Evolutionary conservation across 2,113 vertebrate genomes (phyloP).

Genomic region (Brienomyrus brachyistius): DNA sequence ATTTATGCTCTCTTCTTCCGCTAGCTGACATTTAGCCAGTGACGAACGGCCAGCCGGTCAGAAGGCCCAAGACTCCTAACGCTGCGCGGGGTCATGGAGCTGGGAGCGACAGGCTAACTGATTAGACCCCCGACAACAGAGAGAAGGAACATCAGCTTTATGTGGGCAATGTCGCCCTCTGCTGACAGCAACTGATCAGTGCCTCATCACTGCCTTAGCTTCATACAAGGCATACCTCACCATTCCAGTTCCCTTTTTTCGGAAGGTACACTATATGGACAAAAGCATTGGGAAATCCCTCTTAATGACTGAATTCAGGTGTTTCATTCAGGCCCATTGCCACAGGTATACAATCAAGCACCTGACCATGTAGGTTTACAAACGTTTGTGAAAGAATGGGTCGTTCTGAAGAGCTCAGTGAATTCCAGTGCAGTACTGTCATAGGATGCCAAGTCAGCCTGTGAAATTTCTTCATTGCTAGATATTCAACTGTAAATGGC

Average conservation of each 20-base stretch:
- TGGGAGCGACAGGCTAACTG: neutral
- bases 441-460: too few relatives aligned
- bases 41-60: neutral
- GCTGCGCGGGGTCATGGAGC: neutral
- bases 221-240: neutral
- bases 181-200: neutral
- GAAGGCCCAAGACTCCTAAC: neutral
- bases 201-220: neutral
- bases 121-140: neutral
- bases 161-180: constrained; percentile 9
- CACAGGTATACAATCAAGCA: too few relatives aligned
- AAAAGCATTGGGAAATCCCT: too few relatives aligned
- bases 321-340: too few relatives aligned
- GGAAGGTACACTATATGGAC: neutral
- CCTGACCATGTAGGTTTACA: too few relatives aligned
- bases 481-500: too few relatives aligned
- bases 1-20: neutral
- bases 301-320: too few relatives aligned
- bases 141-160: neutral
- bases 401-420: too few relatives aligned
- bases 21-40: neutral
- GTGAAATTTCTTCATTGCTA: too few relatives aligned
- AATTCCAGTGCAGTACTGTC: too few relatives aligned
- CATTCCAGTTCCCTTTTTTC: neutral
- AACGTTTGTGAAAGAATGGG: too few relatives aligned